Evolutionary conservation across 2,797 vertebrate species (phyloP).

Genomic region (Pangasius sanitwongsei): DNA sequence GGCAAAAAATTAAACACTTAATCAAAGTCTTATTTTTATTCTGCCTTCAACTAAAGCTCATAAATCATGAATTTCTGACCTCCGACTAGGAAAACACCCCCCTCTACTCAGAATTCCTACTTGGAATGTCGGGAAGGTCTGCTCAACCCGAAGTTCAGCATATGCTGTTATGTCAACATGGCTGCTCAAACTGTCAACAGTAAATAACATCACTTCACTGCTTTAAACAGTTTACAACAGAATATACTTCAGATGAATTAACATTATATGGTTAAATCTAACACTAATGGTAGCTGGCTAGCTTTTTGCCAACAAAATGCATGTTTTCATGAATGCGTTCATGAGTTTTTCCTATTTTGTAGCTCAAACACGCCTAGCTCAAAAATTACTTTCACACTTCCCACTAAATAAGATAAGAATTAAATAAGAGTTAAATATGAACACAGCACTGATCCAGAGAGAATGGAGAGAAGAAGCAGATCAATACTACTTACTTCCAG

Average conservation of each 20-base stretch:
- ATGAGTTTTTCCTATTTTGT: not conserved
- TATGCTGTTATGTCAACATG: not conserved
- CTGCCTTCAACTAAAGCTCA: not conserved
- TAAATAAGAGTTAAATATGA: not conserved
- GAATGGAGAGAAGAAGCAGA: no score
- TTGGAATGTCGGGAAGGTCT: not conserved
- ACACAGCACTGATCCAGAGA: not conserved
- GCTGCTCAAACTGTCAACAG: not conserved
- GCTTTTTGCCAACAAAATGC: not conserved
- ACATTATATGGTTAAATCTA: not conserved
- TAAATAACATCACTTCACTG: not conserved
- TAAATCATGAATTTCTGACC: not conserved
- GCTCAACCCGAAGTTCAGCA: not conserved
- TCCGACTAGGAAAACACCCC: not conserved
- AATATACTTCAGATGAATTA: not conserved
- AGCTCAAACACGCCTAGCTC: not conserved
- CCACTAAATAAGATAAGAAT: no score
- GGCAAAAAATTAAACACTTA: not conserved
- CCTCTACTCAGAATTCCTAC: not conserved
- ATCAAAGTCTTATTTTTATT: not conserved
- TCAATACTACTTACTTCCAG: not conserved
- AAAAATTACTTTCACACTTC: not conserved
- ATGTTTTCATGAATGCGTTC: not conserved
- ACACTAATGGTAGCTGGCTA: not conserved
- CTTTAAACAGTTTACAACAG: not conserved